Evolutionary conservation across 92 coral and sea anemone species (phyloP).

Genomic region (Pocillopora meandrina): DNA sequence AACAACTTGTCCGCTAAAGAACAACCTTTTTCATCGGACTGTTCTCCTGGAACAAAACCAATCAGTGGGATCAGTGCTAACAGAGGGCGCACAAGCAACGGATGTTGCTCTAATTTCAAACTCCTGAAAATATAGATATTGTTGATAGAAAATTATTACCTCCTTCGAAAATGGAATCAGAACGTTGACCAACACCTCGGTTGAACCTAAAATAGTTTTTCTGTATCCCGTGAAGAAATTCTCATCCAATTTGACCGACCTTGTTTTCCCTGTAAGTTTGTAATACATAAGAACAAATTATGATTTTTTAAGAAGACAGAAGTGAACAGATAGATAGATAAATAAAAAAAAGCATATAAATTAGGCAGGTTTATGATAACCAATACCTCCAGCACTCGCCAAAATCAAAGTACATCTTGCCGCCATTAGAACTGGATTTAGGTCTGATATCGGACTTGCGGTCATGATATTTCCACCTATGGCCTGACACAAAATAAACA

Average conservation of each 20-base stretch:
- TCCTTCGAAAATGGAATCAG: slow-evolving; percentile 73
- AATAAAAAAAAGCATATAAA: no score
- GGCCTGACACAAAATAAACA: slow-evolving; percentile 25
- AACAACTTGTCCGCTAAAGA: no score
- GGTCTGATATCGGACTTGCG: slow-evolving; percentile 88
- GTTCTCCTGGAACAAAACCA: no score
- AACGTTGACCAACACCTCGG: slow-evolving; percentile 70
- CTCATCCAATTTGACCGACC: slow-evolving; percentile 77
- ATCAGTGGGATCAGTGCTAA: no score
- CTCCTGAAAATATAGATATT: no score
- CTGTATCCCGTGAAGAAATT: slow-evolving; percentile 81
- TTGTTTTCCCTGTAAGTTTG: slow-evolving; percentile 50
- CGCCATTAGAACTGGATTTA: slow-evolving; percentile 83
- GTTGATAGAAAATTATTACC: slow-evolving; percentile 29
- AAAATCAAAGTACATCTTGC: slow-evolving; percentile 70
- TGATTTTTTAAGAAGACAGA: no score
- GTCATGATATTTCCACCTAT: slow-evolving; percentile 89
- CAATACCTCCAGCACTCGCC: slow-evolving; percentile 66
- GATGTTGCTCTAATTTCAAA: no score
- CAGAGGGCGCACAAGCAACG: no score
- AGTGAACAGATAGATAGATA: no score
- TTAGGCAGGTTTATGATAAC: no score
- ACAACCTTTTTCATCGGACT: no score
- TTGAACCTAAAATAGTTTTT: slow-evolving; percentile 63
- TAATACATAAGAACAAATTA: no score